Evolutionary conservation across 2,113 vertebrate genomes (phyloP).

Genomic region (Oryzias curvinotus): DNA sequence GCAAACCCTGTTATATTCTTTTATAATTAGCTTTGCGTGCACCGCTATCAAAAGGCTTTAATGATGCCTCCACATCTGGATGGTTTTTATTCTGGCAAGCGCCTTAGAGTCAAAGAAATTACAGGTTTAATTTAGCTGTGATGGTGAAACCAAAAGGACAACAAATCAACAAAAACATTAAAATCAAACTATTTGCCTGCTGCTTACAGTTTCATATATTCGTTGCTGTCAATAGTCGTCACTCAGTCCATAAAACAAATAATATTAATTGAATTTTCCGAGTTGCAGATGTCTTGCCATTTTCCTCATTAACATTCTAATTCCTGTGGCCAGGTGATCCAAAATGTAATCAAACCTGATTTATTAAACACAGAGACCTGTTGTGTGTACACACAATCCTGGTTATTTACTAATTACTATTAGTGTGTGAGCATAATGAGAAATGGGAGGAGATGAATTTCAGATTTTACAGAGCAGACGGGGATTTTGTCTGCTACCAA

Average conservation of each 20-base stretch:
- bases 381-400: conserved; percentile 5
- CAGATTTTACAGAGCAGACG: too few species aligned
- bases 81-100: conserved; percentile 8
- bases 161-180: too few species aligned
- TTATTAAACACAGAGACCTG: conserved; percentile 3
- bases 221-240: not conserved
- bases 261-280: conserved; percentile 13
- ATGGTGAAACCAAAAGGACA: not conserved
- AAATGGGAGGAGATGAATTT: not conserved
- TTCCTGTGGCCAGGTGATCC: conserved; percentile 23
- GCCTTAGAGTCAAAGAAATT: conserved; percentile 27
- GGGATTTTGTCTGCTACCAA: too few species aligned
- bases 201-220: too few species aligned
- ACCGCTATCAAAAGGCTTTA: conserved; percentile 20
- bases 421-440: not conserved
- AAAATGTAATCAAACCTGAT: conserved; percentile 20
- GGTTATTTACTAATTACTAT: not conserved
- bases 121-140: conserved; percentile 11
- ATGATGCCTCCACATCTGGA: conserved; percentile 13
- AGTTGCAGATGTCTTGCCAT: conserved; percentile 19
- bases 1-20: conserved; percentile 33
- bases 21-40: conserved; percentile 29
- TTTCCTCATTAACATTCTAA: conserved; percentile 30
- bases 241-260: not conserved
- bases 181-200: too few species aligned